Base-by-base conservation (phyloP, 2,113 vertebrate species). In the Coreoperca whiteheadi region DNA sequence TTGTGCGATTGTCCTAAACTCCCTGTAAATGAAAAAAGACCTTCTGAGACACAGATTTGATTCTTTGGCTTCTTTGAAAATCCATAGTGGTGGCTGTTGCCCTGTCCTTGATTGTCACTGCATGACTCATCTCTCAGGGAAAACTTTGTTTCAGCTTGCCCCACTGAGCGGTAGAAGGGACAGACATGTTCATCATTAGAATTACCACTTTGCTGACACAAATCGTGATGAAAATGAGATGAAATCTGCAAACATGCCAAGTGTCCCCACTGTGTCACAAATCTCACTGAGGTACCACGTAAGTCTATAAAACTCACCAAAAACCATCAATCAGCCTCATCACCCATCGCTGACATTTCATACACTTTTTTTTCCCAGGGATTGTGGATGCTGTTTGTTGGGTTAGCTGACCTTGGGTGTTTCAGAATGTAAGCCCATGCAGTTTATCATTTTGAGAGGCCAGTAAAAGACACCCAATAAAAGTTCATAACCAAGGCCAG, bases 401-500 rank as follows among this genome's bases (percentile, higher is more conserved):
- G 10, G 41, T 68, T 65, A 32, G 37, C 57, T 77, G 87, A 89
- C 87, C 90, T 91, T 91, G 83, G 32, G 11, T 63, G 43, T 70
- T 77, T 79, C 15, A 86, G 60, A 69, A 77, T 79, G 12, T 46
- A n/a, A 78, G 32, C n/a, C 25, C n/a, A 3, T 68, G 43, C 77
- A 64, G 28, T 88, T 83, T 68, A 85, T 91, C 65, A 86, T 66
- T 81, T 64, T 50, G 8, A 66, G 32, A 92, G 56, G 54, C 71
- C 81, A 81, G 75, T 90, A 86, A 91, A 86, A 89, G 67, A 80
- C 48, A 28, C 15, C 30, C 30, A 59, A 87, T 91, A 89, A 91
- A 70, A 83, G 76, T 87, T 48, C 81, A 89, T 67, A 73, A 65
- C 37, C 34, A 46, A 71, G 89, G 81, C 70, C 54, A 6, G 32